Evolutionary conservation across 2,113 vertebrate species (phyloP).

Genomic region (Tragelaphus buxtoni): DNA sequence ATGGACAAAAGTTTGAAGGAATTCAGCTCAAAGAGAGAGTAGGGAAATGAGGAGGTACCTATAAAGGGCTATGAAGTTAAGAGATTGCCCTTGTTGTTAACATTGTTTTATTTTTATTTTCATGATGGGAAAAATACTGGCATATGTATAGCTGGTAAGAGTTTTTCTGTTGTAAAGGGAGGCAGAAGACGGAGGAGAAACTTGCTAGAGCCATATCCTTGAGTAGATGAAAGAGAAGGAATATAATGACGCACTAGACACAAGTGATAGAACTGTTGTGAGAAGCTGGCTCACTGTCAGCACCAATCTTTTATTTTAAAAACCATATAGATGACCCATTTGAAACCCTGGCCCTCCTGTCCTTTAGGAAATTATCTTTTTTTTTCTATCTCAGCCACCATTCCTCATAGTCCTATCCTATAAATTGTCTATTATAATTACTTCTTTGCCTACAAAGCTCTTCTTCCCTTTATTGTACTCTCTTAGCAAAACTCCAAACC

Average conservation of each 20-base stretch:
- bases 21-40: background rate
- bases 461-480: background rate
- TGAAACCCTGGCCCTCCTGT: background rate
- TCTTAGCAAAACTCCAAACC: background rate
- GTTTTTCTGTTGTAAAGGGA: background rate
- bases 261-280: background rate
- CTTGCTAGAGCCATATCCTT: background rate
- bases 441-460: background rate
- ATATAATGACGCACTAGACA: background rate
- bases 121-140: background rate
- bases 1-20: background rate
- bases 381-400: background rate
- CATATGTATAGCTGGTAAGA: background rate
- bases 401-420: background rate
- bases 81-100: background rate
- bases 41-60: background rate
- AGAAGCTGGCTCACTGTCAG: background rate
- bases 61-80: background rate
- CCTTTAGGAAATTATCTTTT: background rate
- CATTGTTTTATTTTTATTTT: background rate
- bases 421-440: background rate
- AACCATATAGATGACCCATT: background rate
- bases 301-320: background rate
- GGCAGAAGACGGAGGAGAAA: background rate
- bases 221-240: background rate